Base-by-base conservation (phyloP, 2,888 invertebrate genomes). In the Harpalus rubripes region DNA sequence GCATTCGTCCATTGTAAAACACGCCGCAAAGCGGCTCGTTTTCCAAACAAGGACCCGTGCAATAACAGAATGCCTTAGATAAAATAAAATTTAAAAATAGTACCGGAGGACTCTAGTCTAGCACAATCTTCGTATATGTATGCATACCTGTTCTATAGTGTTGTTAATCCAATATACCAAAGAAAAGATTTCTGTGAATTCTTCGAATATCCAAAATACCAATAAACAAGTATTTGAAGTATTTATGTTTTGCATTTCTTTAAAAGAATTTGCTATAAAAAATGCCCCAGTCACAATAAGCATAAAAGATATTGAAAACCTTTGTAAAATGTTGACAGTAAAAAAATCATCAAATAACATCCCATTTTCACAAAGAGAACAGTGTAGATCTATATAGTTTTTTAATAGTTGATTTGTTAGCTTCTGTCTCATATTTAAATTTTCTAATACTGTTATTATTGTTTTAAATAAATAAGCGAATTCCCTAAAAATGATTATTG, bases 261-360 rank as follows among this genome's bases (percentile, higher is more conserved):
- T 65, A 12, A 65, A n/a, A n/a, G 7, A 6, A 65, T 65, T 65
- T 32, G 65, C 26, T 65, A 65, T 65, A n/a, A 65, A 65, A 65
- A 65, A 65, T 26, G 32, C 12, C 4, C 65, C 65, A 65, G 32
- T 32, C 12, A 26, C 26, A n/a, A n/a, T n/a, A n/a, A 65, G n/a
- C 65, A 65, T 65, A 65, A 65, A 26, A 12, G 65, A 7, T 26
- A 65, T 65, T 26, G 39, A 6, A 65, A 74, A 8, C 5, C 52
- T 74, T 74, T 16, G 74, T 7, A 74, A 15, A 18, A 74, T 52
- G 41, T 10, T 15, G 1, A 44, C 12, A 74, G 52, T 4, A 15
- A 74, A 44, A 74, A 16, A 74, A 16, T 16, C 10, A 52, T 74
- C 52, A 44, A 44, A 74, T 1, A 8, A 0, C 4, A 16, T 74